phyloP scores from a whole-genome alignment of 1,140 invertebrate species.

The Popillia japonica region DNA sequence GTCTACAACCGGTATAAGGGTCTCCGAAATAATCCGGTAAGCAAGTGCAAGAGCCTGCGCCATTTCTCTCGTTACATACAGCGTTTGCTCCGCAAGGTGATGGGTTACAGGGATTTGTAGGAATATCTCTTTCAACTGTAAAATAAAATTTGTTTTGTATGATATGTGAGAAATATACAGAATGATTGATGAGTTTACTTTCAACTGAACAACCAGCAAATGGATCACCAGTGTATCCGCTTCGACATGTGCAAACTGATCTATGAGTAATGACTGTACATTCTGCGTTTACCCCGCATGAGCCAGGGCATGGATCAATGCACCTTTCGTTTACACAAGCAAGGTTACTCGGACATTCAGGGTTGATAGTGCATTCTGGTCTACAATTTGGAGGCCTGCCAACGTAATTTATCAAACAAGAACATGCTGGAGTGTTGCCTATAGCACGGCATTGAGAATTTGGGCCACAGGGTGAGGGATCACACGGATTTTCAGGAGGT shows the following conservation, averaged over 20 bases:
- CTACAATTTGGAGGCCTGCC: conserved; percentile 71
- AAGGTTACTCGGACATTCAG: conserved; percentile 68
- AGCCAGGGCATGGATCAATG: conserved; percentile 67
- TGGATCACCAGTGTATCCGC: conserved; percentile 68
- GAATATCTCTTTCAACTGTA: conserved; percentile 54
- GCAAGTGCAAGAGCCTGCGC: conserved; percentile 77
- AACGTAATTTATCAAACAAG: conserved; percentile 67
- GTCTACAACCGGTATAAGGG: conserved; percentile 77
- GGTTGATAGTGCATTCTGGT: conserved; percentile 72
- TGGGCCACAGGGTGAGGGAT: conserved; percentile 72
- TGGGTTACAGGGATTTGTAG: conserved; percentile 71
- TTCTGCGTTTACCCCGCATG: conserved; percentile 69
- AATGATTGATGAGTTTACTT: conserved; percentile 55
- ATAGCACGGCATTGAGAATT: conserved; percentile 69
- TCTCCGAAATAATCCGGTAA: conserved; percentile 77
- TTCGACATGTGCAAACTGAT: conserved; percentile 68
- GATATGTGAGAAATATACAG: background rate
- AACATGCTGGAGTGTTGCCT: conserved; percentile 68
- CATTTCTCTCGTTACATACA: conserved; percentile 78
- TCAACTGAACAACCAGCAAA: conserved; percentile 62
- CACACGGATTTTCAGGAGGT: conserved; percentile 60
- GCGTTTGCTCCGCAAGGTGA: conserved; percentile 84
- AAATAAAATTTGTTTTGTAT: conserved; percentile 42
- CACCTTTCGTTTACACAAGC: conserved; percentile 73
- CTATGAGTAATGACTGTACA: conserved; percentile 70